A percentile compares a stretch with the other conserved stretches of the same genome.
phyloP scores from a whole-genome alignment of 2,888 invertebrate genomes.

The Exephanes ischioxanthus region DNA sequence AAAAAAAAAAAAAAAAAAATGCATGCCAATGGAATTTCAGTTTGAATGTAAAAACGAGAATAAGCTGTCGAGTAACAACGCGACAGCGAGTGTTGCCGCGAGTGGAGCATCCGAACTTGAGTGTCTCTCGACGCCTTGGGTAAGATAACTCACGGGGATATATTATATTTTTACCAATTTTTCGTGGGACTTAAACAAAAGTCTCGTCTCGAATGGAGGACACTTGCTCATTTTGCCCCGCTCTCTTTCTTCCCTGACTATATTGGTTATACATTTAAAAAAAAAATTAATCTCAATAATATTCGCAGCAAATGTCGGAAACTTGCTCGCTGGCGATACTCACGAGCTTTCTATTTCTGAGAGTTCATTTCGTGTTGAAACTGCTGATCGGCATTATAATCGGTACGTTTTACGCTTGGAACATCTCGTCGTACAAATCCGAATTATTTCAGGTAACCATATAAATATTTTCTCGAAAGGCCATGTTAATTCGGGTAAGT shows the following conservation, averaged over 20 bases:
- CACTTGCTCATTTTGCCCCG: neutral
- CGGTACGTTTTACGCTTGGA: constrained; percentile 89
- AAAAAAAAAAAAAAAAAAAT: neutral
- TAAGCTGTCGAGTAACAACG: constrained; percentile 72
- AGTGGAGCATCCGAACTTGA: constrained; percentile 73
- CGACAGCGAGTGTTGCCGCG: constrained; percentile 74
- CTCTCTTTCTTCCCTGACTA: neutral
- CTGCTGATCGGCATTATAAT: constrained; percentile 89
- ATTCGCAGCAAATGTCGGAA: constrained; percentile 92
- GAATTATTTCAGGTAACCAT: constrained; percentile 86
- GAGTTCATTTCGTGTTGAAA: constrained; percentile 94
- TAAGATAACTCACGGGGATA: constrained; percentile 72
- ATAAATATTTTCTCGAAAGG: neutral
- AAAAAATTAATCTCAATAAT: neutral
- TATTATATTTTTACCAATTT: neutral
- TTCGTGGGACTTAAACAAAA: neutral
- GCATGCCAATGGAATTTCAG: constrained; percentile 69
- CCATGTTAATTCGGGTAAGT: neutral
- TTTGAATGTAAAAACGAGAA: constrained; percentile 80
- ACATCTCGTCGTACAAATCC: constrained; percentile 88
- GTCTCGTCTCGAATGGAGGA: neutral
- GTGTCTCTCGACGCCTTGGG: constrained; percentile 81
- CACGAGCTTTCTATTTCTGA: constrained; percentile 93
- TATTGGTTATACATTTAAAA: neutral
- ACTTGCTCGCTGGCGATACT: constrained; percentile 88